phyloP scores from a whole-genome alignment of 1,140 invertebrate species.

The Leptonema lineaticorne region DNA sequence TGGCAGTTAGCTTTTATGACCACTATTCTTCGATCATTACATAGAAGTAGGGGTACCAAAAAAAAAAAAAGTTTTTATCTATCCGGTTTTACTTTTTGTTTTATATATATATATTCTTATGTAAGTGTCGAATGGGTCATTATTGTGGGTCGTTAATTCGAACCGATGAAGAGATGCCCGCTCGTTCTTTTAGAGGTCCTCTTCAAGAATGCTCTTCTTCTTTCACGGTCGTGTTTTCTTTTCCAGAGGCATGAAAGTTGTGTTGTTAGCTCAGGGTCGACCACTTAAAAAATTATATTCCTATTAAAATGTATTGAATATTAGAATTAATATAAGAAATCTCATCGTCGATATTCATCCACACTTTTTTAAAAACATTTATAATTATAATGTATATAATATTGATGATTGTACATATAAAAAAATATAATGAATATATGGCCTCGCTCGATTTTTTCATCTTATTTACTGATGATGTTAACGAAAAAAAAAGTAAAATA shows the following conservation, averaged over 20 bases:
- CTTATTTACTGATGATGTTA: neutral
- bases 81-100: conserved; percentile 3
- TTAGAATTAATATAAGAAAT: neutral
- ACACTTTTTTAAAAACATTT: no score
- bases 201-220: neutral
- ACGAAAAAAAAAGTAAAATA: neutral
- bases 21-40: neutral
- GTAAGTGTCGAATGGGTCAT: conserved; percentile 13
- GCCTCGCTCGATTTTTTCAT: neutral
- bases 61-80: conserved; percentile 14
- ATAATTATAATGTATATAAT: no score
- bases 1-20: conserved; percentile 3
- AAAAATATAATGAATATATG: neutral
- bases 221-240: neutral
- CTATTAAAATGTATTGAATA: neutral
- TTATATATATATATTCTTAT: conserved; percentile 8
- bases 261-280: neutral
- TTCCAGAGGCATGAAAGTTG: neutral
- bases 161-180: conserved; percentile 12
- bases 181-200: neutral
- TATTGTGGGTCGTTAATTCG: conserved; percentile 18
- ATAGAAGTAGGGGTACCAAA: no score
- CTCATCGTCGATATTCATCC: no score
- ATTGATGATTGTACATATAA: neutral
- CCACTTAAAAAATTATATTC: neutral